Conservation (phyloP, 2,888 invertebrate genomes). For the Schizaphis graminum region DNA sequence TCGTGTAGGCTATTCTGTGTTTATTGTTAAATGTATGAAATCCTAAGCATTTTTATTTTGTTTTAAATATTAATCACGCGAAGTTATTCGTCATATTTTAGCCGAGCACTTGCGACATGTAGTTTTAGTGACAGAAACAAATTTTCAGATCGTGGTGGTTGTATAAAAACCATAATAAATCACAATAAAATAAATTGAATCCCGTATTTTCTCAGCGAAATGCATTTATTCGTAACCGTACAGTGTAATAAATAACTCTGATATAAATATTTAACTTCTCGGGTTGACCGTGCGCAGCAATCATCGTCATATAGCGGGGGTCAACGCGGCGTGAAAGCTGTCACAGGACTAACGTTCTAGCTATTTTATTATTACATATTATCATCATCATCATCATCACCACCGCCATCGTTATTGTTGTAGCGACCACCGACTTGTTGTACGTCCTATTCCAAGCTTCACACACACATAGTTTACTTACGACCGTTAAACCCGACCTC, state of each 20-base stretch:
- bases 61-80: not conserved
- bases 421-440: not conserved
- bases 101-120: not conserved
- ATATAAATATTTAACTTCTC: constrained; percentile 40
- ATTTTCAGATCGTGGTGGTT: not conserved
- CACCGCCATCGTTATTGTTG: not conserved
- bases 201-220: not conserved
- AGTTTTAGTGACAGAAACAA: not conserved
- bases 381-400: not conserved
- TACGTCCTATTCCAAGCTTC: not conserved
- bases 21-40: not conserved
- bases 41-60: not conserved
- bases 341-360: not conserved
- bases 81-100: constrained; percentile 7
- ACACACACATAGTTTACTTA: not conserved
- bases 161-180: not conserved
- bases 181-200: constrained; percentile 17
- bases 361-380: not conserved
- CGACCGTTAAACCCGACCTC: not conserved
- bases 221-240: not conserved
- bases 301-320: not conserved
- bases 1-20: not conserved
- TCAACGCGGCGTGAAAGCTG: not conserved
- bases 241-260: constrained; percentile 14
- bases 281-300: not conserved